Conservation (phyloP, 92 coral and sea anemone genomes). For the Phenganax marumi region DNA sequence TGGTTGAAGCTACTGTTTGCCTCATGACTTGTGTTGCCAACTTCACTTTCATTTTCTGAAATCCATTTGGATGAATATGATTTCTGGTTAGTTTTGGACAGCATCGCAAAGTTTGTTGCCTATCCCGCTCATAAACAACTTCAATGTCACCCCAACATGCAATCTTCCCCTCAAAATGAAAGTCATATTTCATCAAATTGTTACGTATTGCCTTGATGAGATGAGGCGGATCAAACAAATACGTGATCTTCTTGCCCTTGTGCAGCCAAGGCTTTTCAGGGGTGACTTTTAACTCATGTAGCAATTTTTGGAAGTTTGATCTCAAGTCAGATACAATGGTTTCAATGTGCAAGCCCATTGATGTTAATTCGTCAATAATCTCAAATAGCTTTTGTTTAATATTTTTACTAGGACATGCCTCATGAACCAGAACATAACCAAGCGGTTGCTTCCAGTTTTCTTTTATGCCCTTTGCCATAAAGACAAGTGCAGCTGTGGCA, state of each 20-base stretch:
- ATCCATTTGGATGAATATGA: conserved; percentile 23
- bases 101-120: conserved; percentile 2
- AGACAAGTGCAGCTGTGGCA: neutral
- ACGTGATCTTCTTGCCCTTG: conserved; percentile 7
- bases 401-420: conserved; percentile 18
- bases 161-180: neutral
- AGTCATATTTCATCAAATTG: conserved; percentile 24
- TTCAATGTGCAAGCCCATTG: conserved; percentile 28
- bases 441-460: conserved; percentile 43
- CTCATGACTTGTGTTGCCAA: conserved; percentile 12
- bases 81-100: no score
- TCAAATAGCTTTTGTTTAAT: conserved; percentile 3
- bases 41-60: no score
- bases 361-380: conserved; percentile 3
- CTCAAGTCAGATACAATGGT: conserved; percentile 28
- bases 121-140: conserved; percentile 14
- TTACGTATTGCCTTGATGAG: conserved; percentile 24
- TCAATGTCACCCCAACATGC: conserved; percentile 21
- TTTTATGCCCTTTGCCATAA: conserved; percentile 23
- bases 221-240: conserved; percentile 32
- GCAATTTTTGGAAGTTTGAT: conserved; percentile 25
- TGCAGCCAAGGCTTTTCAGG: conserved; percentile 29
- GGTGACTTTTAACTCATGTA: conserved; percentile 23
- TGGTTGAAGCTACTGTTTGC: conserved; percentile 14
- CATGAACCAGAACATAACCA: conserved; percentile 16